These are phyloP conservation scores for Calameuta idolon DNA, from an alignment of 2,888 invertebrate species.

Conservation along the genomic window DNA sequence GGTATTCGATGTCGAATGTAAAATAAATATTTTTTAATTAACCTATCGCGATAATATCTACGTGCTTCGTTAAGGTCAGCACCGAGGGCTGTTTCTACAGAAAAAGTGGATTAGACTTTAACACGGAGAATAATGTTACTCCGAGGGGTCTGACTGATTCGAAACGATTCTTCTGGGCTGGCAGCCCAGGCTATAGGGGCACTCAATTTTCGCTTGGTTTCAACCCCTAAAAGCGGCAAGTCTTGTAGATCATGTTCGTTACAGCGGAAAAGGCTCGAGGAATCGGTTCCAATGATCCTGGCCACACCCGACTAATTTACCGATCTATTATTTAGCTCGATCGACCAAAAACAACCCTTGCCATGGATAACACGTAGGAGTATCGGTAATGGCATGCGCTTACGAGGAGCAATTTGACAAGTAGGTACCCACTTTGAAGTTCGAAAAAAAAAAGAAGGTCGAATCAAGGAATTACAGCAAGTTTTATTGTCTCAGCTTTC, in stretches of 20 bases:
- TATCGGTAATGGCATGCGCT: neutral
- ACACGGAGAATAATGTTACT: neutral
- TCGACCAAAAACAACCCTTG: neutral
- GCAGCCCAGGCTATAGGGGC: neutral
- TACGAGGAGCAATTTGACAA: neutral
- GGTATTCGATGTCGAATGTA: neutral
- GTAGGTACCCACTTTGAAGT: neutral
- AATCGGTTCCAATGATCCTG: neutral
- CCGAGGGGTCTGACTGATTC: slow-evolving; percentile 5
- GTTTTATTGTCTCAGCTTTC: neutral
- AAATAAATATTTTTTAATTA: neutral
- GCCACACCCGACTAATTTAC: neutral
- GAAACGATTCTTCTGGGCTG: neutral
- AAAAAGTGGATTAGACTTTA: neutral
- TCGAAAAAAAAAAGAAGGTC: neutral
- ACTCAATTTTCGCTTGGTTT: neutral
- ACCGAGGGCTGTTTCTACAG: neutral
- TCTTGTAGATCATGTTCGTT: neutral
- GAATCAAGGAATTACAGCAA: neutral
- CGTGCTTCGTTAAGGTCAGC: neutral
- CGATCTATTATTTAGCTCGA: neutral
- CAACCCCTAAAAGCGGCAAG: neutral
- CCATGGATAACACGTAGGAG: neutral
- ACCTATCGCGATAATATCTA: neutral
- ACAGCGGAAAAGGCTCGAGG: neutral